Percentiles rank a stretch among this genome's conserved stretches.
Conservation (phyloP, 2,888 invertebrate genomes). For the Crossocerus cetratus region DNA sequence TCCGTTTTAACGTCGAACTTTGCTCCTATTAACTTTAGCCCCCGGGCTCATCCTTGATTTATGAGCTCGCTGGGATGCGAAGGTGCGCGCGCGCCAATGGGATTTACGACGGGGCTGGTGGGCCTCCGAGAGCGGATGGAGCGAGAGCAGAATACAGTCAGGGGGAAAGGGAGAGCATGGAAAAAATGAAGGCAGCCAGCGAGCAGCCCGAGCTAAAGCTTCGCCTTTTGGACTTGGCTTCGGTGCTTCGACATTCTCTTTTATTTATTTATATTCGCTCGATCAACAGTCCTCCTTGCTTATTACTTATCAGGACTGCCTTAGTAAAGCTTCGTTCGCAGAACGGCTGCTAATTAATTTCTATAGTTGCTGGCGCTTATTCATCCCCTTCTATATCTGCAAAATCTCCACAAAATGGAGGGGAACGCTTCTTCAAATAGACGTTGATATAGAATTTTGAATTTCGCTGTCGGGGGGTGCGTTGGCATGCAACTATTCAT, state of each 20-base stretch:
- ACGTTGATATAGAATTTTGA: too few relatives aligned
- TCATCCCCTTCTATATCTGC: too few relatives aligned
- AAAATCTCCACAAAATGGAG: too few relatives aligned
- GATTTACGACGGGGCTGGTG: slow-evolving; percentile 38
- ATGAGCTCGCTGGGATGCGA: slow-evolving; percentile 49
- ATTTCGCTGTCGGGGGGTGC: too few relatives aligned
- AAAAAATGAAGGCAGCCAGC: slow-evolving; percentile 30
- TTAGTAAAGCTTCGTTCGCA: too few relatives aligned
- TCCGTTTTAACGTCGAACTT: slow-evolving; percentile 61
- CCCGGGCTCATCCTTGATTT: slow-evolving; percentile 63
- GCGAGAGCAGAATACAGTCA: too few relatives aligned
- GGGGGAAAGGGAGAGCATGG: slow-evolving; percentile 11
- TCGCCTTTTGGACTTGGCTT: slow-evolving; percentile 20
- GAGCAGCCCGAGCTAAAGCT: slow-evolving; percentile 40
- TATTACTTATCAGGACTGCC: too few relatives aligned
- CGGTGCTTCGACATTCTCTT: neutral
- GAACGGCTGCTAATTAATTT: too few relatives aligned
- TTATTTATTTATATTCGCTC: neutral
- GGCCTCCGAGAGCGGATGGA: slow-evolving; percentile 7
- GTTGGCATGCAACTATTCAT: too few relatives aligned
- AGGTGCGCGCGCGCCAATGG: slow-evolving; percentile 33
- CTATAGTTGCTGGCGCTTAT: too few relatives aligned
- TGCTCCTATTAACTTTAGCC: slow-evolving; percentile 47
- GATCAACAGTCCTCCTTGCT: too few relatives aligned
- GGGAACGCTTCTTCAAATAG: too few relatives aligned